Evolutionary conservation across 2,797 vertebrate species (phyloP), one percentile per base, ranked within the genome.

Genomic region (Spinus pinus): DNA sequence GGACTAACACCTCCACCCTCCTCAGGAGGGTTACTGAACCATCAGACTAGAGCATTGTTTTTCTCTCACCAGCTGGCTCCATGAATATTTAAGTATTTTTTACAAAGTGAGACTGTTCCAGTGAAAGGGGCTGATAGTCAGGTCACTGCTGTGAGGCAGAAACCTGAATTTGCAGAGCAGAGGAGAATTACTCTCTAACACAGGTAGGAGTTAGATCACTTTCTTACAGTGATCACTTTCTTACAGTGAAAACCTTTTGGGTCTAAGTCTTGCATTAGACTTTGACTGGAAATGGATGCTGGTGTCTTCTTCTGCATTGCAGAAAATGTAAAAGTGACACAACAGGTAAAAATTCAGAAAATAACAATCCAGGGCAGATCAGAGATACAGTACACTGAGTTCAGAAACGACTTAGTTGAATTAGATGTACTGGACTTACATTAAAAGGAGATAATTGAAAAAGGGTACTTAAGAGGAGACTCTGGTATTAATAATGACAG

Each of bases 41-140:
- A 87, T 85, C 89, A 90, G 78, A 93, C 82, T 71, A 58, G 35
- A 90, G 69, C 95, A 96, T 95, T 96, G 95, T 91, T 92, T 96
- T 90, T 86, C 82, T 74, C 93, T 91, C 81, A 80, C 69, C 65
- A 93, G 47, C 60, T 93, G 91, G 86, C 81, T 87, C 81, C 93
- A 93, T 77, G 86, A 96, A 93, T 95, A 94, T 89, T 95, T 82
- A 91, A 89, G 47, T 53, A 49, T 24, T 66, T 81, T 81, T 88
- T 66, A 96, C 84, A 96, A 89, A 92, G 86, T 91, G 39, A 28
- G 56, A 92, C 92, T 96, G 86, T 96, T 96, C 47, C 79, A 94
- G 49, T 46, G 57, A 58, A 77, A 82, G 53, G 44, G 35, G 10
- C 51, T 79, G 62, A 58, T 81, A 54, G 47, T 88, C 42, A 81